These are phyloP conservation scores for Tetraodon nigroviridis DNA, from an alignment of 2,113 vertebrate genomes.

Conservation along the genomic window DNA sequence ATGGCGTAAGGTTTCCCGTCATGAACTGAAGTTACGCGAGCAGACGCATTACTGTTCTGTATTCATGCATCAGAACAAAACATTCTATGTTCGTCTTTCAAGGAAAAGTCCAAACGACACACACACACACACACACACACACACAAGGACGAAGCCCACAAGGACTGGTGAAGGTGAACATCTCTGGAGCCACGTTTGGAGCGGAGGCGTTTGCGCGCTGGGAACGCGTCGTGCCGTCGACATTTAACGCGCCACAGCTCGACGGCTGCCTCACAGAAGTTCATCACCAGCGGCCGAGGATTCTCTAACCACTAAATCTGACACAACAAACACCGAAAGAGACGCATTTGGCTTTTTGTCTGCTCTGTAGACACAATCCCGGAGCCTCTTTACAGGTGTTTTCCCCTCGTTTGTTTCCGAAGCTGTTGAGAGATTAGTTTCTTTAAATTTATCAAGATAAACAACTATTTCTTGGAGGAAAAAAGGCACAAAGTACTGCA, in stretches of 20 bases:
- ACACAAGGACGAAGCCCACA: background rate
- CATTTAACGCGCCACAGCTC: conserved; percentile 39
- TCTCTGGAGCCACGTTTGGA: conserved; percentile 1
- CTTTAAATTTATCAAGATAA: conserved; percentile 65
- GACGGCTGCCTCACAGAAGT: conserved; percentile 46
- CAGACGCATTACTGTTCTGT: background rate
- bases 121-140: background rate
- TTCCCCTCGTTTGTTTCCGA: conserved; percentile 7
- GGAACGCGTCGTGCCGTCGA: conserved; percentile 26
- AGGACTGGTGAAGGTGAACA: conserved; percentile 31
- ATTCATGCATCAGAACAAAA: background rate
- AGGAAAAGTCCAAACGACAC: conserved; percentile 2
- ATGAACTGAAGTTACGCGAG: background rate
- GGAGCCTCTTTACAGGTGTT: conserved; percentile 25
- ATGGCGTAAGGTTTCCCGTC: conserved; percentile 11
- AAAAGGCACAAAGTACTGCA: conserved; percentile 88
- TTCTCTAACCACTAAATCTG: conserved; percentile 13
- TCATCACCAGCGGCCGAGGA: conserved; percentile 29
- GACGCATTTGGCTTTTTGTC: conserved; percentile 16
- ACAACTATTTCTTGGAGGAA: conserved; percentile 64
- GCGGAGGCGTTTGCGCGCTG: conserved; percentile 19
- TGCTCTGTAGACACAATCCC: conserved; percentile 26
- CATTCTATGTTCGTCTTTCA: background rate
- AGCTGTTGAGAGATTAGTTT: conserved; percentile 62
- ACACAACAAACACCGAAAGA: conserved; percentile 9